Conservation (phyloP, 2,797 vertebrate genomes). For the Leuciscus waleckii region DNA sequence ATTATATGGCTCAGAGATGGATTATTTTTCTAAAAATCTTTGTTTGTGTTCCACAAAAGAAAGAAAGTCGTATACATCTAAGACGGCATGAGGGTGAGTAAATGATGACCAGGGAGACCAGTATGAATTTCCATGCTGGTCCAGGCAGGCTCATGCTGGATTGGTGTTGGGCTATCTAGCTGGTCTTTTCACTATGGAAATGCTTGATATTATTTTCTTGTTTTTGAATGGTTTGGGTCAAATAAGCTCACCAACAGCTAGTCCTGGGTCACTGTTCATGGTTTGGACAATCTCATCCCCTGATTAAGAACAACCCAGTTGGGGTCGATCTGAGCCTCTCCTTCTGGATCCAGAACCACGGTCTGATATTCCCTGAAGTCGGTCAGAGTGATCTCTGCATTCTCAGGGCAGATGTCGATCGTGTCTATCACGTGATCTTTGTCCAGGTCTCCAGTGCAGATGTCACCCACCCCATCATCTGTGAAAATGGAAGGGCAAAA, state of each 20-base stretch:
- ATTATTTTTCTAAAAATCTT: not conserved
- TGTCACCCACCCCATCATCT: constrained; percentile 90
- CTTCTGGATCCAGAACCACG: constrained; percentile 96
- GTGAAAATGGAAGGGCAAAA: constrained; percentile 29
- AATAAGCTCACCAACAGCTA: constrained; percentile 89
- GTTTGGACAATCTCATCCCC: constrained; percentile 96
- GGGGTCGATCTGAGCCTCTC: constrained; percentile 97
- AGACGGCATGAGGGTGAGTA: not conserved
- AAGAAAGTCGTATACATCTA: not conserved
- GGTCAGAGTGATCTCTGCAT: constrained; percentile 94
- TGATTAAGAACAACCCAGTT: constrained; percentile 98
- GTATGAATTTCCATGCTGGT: not conserved
- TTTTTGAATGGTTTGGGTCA: not conserved
- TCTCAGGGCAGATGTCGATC: constrained; percentile 96
- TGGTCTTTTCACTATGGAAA: not conserved
- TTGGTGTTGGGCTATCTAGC: not conserved
- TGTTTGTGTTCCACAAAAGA: not conserved
- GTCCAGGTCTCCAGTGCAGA: constrained; percentile 94
- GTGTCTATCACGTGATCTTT: constrained; percentile 90
- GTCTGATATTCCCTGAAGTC: constrained; percentile 99
- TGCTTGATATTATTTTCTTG: not conserved
- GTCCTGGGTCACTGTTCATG: constrained; percentile 98
- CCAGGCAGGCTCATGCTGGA: not conserved
- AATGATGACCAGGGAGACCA: not conserved
- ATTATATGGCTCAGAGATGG: not conserved